Conservation (phyloP, 2,113 vertebrate species). For the Hemibagrus wyckioides region DNA sequence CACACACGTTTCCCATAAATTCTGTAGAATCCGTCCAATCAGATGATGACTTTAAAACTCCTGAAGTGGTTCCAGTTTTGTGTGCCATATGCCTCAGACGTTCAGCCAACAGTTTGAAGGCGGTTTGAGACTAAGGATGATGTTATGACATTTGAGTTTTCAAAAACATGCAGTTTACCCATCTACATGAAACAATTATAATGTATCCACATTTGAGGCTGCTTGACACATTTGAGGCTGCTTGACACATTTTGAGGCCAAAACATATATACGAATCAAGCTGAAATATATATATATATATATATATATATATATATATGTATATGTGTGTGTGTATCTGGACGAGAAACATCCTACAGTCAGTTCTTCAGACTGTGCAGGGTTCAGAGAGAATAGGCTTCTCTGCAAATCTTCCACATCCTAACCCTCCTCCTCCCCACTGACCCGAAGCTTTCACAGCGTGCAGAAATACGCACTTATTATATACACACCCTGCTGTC, state of each 20-base stretch:
- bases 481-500: conserved; percentile 46
- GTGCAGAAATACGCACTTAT: conserved; percentile 38
- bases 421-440: not conserved
- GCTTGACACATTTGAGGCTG: not conserved
- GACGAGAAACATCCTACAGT: conserved; percentile 27
- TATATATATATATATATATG: too few species aligned
- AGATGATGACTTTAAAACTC: too few species aligned
- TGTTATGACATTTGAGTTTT: not conserved
- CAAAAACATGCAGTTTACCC: not conserved
- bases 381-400: conserved; percentile 31
- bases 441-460: conserved; percentile 32
- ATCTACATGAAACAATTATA: not conserved
- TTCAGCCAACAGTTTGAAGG: too few species aligned
- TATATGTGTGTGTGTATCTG: not conserved
- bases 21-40: too few species aligned
- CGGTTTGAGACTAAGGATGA: not conserved
- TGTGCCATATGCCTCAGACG: too few species aligned
- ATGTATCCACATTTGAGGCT: not conserved
- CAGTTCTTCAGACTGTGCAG: conserved; percentile 23
- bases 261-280: not conserved
- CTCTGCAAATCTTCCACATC: conserved; percentile 42
- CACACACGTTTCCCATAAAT: too few species aligned
- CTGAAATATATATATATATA: too few species aligned
- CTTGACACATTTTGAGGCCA: not conserved
- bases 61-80: too few species aligned